Base-by-base conservation (phyloP, 2,888 invertebrate genomes). In the Allygus modestus region DNA sequence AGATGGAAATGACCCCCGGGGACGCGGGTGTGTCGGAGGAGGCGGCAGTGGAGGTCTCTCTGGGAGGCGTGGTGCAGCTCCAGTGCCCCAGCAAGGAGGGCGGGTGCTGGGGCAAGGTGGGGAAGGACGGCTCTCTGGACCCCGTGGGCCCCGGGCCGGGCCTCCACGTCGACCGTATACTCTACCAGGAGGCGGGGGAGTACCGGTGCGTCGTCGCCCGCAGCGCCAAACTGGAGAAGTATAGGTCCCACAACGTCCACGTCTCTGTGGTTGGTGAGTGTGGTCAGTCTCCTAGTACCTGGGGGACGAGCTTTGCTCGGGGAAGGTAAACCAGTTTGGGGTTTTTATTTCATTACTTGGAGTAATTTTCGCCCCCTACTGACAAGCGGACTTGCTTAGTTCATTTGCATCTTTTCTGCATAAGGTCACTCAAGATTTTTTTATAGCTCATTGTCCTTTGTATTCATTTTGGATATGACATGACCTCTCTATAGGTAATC, bases 21-120 rank as follows among this genome's bases (percentile, higher is more conserved):
- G 87, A 87, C 61, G 43, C 69, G 28, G 83, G 58, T 11, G 82
- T 87, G 17, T 85, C 86, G 17, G 87, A 87, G 71, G 96, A 97
- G 65, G 88, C 87, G 1, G 86, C 87, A 4, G 86, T 89, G 20
- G 97, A 97, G 89, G 97, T 97, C 61, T 95, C 96, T 83, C 92
- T 97, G 28, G 97, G 97, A 7, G 97, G 97, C 9, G 96, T 96
- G 77, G 96, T 97, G 54, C 96, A 96, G 87, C 91, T 97, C 65
- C 96, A 97, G 88, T 97, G 97, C 90, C 95, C 96, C 83, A 94
- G 95, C 91, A 96, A 95, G 93, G 89, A 85, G 26, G 85, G 93
- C 12, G 93, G 93, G 46, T 94, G 94, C 88, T 94, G 94, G 94
- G 93, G 93, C 23, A 89, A 92, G 79, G 90, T 92, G 41, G 93